These are phyloP conservation scores for Chloroceryle amazona DNA, from an alignment of 2,797 vertebrate species.

Conservation along the genomic window DNA sequence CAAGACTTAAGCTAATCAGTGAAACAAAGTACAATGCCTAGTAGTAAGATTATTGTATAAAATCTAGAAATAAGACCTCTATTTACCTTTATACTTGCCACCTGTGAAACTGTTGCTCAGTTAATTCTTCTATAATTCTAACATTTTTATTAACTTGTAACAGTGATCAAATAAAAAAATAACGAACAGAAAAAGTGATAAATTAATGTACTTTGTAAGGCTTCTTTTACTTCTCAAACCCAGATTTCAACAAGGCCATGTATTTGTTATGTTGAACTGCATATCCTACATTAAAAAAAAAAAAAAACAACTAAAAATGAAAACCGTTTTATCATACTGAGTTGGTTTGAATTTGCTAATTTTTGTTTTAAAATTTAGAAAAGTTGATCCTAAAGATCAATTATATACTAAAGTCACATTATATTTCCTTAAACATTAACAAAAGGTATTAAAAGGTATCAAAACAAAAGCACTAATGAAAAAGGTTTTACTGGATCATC, in stretches of 20 bases:
- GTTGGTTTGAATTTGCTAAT: background rate
- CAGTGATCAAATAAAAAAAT: background rate
- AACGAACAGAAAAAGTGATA: background rate
- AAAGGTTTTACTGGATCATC: background rate
- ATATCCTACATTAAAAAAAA: background rate
- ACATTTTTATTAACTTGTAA: background rate
- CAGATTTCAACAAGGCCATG: background rate
- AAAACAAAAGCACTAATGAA: background rate
- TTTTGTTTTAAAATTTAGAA: background rate
- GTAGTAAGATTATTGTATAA: background rate
- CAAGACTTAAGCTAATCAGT: background rate
- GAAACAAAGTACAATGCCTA: background rate
- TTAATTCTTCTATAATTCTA: background rate
- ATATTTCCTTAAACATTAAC: background rate
- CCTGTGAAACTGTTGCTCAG: background rate
- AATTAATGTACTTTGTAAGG: background rate
- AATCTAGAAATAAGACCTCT: background rate
- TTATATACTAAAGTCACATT: background rate
- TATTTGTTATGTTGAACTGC: background rate
- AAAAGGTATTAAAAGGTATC: background rate
- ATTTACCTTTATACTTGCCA: background rate
- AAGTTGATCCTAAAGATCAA: background rate
- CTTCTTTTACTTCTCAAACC: background rate
- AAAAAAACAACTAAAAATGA: background rate
- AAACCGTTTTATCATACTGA: background rate